Percentiles rank a stretch among this genome's conserved stretches.
Evolutionary conservation across 2,113 vertebrate genomes (phyloP).

Genomic region (Phylloscopus whistleri): DNA sequence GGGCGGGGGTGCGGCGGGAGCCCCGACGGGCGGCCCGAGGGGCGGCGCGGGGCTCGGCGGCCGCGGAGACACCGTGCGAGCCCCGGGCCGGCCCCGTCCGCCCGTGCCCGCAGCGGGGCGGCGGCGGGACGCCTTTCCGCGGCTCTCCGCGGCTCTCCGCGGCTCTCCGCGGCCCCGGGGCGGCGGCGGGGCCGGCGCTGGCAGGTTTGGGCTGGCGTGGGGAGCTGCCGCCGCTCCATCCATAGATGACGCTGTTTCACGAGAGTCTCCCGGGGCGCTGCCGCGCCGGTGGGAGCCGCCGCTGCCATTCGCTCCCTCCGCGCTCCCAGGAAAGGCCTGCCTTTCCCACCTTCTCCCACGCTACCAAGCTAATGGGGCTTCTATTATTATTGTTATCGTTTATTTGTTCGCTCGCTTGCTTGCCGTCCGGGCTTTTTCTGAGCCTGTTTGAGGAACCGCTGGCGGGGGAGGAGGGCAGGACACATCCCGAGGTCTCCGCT

Average conservation of each 20-base stretch:
- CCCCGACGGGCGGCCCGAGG: neutral
- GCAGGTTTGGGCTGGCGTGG: neutral
- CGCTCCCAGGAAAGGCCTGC: neutral
- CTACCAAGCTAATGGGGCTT: neutral
- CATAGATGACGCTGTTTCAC: constrained; percentile 72
- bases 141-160: neutral
- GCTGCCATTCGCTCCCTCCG: neutral
- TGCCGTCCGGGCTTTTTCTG: neutral
- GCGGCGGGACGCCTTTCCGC: neutral
- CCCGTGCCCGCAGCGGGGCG: neutral
- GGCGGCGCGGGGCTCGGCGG: neutral
- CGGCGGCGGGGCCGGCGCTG: neutral
- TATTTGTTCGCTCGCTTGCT: neutral
- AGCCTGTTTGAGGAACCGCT: neutral
- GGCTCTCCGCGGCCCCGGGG: neutral
- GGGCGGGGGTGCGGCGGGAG: neutral
- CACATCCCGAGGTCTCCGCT: neutral
- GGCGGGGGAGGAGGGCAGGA: neutral
- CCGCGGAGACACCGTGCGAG: neutral
- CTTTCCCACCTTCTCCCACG: neutral
- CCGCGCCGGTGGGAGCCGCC: neutral
- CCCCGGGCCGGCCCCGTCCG: neutral
- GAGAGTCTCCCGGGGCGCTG: neutral
- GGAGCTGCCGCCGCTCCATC: constrained; percentile 22
- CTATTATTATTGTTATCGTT: neutral